These are phyloP conservation scores for Vanessa atalanta DNA, from an alignment of 1,140 invertebrate genomes.

Conservation along the genomic window DNA sequence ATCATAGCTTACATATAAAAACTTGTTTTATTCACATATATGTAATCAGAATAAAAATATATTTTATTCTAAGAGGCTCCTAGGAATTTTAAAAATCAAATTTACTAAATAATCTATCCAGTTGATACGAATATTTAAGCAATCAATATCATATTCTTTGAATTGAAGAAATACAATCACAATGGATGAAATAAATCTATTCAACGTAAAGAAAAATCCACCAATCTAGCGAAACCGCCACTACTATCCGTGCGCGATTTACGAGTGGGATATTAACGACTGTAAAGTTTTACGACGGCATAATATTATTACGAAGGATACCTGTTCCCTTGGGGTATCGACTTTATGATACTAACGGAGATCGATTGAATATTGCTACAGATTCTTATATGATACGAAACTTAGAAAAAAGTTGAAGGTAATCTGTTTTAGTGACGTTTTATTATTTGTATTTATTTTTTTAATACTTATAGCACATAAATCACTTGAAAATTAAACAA, in stretches of 20 bases:
- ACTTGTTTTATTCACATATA: too few relatives aligned
- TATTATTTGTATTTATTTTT: too few relatives aligned
- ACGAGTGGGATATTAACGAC: slow-evolving; percentile 22
- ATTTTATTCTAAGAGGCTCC: too few relatives aligned
- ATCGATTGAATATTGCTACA: slow-evolving; percentile 3
- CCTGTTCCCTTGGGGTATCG: not conserved
- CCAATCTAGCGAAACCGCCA: not conserved
- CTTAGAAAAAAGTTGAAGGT: too few relatives aligned
- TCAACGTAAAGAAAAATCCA: not conserved
- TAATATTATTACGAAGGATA: slow-evolving; percentile 22
- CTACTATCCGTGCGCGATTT: slow-evolving; percentile 4
- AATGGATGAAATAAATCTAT: not conserved
- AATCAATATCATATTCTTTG: too few relatives aligned
- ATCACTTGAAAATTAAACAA: not conserved
- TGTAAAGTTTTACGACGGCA: slow-evolving; percentile 23
- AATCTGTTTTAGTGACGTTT: too few relatives aligned
- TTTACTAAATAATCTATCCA: too few relatives aligned
- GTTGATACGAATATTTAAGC: too few relatives aligned
- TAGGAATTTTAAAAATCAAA: too few relatives aligned
- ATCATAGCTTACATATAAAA: too few relatives aligned
- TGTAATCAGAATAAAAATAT: too few relatives aligned
- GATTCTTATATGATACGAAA: too few relatives aligned
- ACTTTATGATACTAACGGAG: slow-evolving; percentile 1
- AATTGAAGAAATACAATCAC: not conserved
- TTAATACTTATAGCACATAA: not conserved